phyloP scores from a whole-genome alignment of 2,113 vertebrate genomes.

The Thomomys bottae region DNA sequence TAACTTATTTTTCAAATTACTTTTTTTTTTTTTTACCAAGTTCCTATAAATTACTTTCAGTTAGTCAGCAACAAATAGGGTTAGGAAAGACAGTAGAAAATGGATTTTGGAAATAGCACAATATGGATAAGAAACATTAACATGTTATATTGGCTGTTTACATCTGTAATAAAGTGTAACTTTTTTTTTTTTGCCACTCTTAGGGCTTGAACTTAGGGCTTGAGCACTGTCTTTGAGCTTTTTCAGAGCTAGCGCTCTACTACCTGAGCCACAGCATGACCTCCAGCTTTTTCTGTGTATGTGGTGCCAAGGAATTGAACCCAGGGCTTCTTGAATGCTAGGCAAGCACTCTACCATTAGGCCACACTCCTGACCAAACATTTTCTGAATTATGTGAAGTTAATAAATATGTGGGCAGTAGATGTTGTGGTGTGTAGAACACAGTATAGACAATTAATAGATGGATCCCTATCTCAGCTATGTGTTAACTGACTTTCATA shows the following conservation, averaged over 20 bases:
- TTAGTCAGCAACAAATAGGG: conserved; percentile 23
- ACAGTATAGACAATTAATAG: background rate
- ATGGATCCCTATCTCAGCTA: background rate
- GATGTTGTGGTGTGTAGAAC: background rate
- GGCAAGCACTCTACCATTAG: too few species aligned
- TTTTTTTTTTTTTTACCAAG: conserved; percentile 25
- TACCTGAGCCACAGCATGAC: too few species aligned
- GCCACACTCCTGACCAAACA: too few species aligned
- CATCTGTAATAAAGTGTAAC: background rate
- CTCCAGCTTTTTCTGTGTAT: too few species aligned
- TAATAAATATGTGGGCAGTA: background rate
- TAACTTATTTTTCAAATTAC: conserved; percentile 45
- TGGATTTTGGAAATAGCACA: conserved; percentile 53
- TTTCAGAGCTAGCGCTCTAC: too few species aligned
- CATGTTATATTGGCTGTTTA: background rate
- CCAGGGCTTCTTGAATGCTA: too few species aligned
- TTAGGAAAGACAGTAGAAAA: conserved; percentile 57
- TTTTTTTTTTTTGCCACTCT: too few species aligned
- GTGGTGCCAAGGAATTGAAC: too few species aligned
- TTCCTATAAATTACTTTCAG: conserved; percentile 29
- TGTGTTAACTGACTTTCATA: conserved; percentile 19
- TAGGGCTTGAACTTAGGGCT: too few species aligned
- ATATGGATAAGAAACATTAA: conserved; percentile 22
- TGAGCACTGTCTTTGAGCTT: too few species aligned
- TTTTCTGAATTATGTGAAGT: conserved; percentile 38